These are phyloP conservation scores for Pitta sordida DNA, from an alignment of 2,113 vertebrate species.

Conservation along the genomic window DNA sequence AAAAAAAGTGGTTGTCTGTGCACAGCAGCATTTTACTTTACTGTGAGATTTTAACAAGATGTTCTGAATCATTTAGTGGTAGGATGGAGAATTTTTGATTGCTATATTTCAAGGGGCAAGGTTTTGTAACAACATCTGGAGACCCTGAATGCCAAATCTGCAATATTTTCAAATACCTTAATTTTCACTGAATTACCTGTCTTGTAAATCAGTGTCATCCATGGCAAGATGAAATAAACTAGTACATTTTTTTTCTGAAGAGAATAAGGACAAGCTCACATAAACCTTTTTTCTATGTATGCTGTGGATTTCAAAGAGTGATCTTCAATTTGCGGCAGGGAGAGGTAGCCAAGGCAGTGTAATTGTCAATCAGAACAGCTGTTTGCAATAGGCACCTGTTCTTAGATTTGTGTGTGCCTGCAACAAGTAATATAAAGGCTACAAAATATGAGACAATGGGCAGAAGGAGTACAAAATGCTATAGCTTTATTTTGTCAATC, in stretches of 20 bases:
- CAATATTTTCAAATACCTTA: background rate
- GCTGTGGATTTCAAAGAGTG: background rate
- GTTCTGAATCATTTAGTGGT: background rate
- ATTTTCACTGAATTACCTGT: background rate
- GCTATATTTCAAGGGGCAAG: background rate
- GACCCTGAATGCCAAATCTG: background rate
- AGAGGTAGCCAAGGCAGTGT: background rate
- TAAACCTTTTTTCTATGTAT: accelerated
- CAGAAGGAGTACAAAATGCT: background rate
- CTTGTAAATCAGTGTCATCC: background rate
- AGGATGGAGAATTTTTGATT: background rate
- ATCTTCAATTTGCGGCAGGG: background rate
- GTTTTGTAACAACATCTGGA: background rate
- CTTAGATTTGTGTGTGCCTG: background rate
- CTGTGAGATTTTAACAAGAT: background rate
- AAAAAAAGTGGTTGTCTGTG: background rate
- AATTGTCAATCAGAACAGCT: background rate
- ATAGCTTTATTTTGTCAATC: background rate
- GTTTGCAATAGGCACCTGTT: background rate
- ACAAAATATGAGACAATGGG: background rate
- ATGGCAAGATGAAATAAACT: background rate
- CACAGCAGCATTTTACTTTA: background rate
- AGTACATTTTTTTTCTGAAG: background rate
- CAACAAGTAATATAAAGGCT: background rate
- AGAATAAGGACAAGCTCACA: background rate